A percentile compares a stretch with the other conserved stretches of the same genome.
These are phyloP conservation scores for Metellina segmentata DNA, from an alignment of 2,888 invertebrate genomes.

Conservation along the genomic window DNA sequence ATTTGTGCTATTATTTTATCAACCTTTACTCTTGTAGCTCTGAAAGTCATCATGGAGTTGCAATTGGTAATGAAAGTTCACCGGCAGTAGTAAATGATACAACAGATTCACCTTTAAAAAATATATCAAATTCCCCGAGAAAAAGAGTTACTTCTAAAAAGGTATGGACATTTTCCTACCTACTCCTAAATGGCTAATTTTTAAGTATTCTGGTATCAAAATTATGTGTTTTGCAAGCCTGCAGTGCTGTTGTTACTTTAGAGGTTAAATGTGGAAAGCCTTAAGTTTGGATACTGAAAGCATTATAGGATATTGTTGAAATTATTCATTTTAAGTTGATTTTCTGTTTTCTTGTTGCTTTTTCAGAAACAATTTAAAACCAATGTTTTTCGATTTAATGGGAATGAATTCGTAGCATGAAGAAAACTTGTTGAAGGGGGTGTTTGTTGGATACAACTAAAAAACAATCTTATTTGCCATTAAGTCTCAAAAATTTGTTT, in stretches of 20 bases:
- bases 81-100: neutral
- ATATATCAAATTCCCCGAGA: constrained; percentile 30
- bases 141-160: constrained; percentile 30
- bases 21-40: neutral
- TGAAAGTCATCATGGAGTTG: too few species aligned
- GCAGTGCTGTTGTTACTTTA: neutral
- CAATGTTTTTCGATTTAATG: too few species aligned
- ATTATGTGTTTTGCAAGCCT: neutral
- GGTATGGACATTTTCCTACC: neutral
- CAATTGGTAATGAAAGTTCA: too few species aligned
- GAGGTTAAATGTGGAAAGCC: too few species aligned
- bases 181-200: neutral
- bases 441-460: too few species aligned
- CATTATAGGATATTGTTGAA: neutral
- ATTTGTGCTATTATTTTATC: neutral
- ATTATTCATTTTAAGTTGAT: neutral
- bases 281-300: neutral
- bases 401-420: too few species aligned
- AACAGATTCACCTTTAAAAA: constrained; percentile 26
- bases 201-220: neutral
- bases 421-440: too few species aligned
- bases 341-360: neutral
- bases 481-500: too few species aligned
- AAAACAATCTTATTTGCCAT: too few species aligned
- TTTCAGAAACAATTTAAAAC: too few species aligned